These are phyloP conservation scores for Dicerorhinus sumatrensis DNA, from an alignment of 2,113 vertebrate species.

Conservation along the genomic window DNA sequence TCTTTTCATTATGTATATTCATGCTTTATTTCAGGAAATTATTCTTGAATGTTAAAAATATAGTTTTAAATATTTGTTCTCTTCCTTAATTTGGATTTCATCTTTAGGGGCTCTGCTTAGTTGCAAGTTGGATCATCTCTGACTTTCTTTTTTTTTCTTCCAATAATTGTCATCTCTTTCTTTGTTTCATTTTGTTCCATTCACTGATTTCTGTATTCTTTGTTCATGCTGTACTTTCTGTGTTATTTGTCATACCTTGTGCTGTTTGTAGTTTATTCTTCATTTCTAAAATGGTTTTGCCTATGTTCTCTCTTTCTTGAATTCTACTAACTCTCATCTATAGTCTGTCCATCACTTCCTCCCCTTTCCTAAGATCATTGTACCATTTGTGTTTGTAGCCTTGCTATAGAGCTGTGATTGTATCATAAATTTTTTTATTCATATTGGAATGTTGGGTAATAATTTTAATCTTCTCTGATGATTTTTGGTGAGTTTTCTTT, in stretches of 20 bases:
- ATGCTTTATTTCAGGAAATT: neutral
- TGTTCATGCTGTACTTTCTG: slow-evolving; percentile 5
- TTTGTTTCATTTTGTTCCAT: neutral
- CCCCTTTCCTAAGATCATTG: neutral
- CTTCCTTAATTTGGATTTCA: slow-evolving; percentile 13
- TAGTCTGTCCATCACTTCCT: neutral
- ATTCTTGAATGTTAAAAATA: neutral
- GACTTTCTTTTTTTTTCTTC: neutral
- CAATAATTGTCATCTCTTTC: neutral
- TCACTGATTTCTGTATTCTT: neutral
- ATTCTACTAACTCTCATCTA: neutral
- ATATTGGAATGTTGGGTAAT: neutral
- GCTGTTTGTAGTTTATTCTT: neutral
- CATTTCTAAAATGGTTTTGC: neutral
- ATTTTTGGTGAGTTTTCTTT: neutral
- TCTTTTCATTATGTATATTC: neutral
- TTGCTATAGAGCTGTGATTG: neutral
- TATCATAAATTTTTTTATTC: neutral
- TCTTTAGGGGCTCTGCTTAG: neutral
- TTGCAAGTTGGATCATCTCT: neutral
- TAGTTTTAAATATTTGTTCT: neutral
- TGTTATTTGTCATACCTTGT: neutral
- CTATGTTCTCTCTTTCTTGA: neutral
- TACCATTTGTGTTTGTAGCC: neutral
- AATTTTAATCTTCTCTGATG: neutral